Base-by-base conservation (phyloP, 2,888 invertebrate species). In the Rhagonycha fulva region DNA sequence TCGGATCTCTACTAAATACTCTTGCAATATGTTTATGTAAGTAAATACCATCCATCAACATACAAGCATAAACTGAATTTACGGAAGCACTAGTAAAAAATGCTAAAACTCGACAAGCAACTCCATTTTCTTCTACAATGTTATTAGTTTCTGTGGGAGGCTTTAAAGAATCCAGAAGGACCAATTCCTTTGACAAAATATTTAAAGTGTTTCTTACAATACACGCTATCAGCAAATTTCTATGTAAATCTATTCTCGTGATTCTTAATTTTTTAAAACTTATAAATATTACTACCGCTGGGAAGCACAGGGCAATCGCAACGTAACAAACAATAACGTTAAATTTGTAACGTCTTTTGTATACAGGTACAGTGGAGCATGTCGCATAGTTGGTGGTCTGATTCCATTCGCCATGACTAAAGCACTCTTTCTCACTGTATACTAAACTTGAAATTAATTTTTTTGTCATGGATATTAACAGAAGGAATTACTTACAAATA, bases 1-100 rank as follows among this genome's bases (percentile, higher is more conserved):
- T 89, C 10, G 91, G 86, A 74, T 92, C 90, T 63, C 88, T 88
- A 87, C 63, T 89, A 82, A 94, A 93, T 0, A 93, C 90, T 19
- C 91, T 90, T 0, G 92, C 93, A 30, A 94, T 91, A 14, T 92
- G 88, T 68, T 93, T 90, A 82, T 94, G 93, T 4, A 94, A 84
- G 83, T 91, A 93, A 60, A 91, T 86, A 0, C 92, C 93, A 83
- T 93, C 93, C 1, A 92, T 87, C 67, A 94, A 86, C 94, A 94
- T 94, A 84, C 92, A 93, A 3, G 92, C 90, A 82, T 93, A 94
- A 66, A 93, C 92, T 0, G 88, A 87, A 82, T 92, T 92, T 4
- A 89, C 89, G 0, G 91, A 88, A 0, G 89, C 82, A 66, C 90
- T 89, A 79, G 91, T 91, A 0, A 90, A 86, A 67, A 91, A 87